Conservation (phyloP, 92 coral and sea anemone species). For the Siderastrea radians region DNA sequence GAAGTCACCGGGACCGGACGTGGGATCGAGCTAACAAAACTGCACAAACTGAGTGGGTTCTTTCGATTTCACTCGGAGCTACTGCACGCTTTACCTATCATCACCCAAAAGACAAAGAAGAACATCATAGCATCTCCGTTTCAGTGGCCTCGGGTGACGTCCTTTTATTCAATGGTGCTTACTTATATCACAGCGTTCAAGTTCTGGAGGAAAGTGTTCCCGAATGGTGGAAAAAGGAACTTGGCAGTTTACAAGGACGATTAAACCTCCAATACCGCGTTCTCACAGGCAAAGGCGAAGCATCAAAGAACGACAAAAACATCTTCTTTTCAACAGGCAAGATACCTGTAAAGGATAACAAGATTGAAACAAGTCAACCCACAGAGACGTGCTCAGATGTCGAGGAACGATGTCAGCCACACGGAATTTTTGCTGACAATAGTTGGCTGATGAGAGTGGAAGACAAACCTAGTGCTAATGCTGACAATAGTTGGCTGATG, state of each 20-base stretch:
- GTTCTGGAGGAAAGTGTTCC: background rate
- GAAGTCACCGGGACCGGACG: background rate
- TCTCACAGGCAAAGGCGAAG: background rate
- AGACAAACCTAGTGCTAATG: background rate
- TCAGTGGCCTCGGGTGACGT: conserved; percentile 4
- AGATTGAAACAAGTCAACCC: background rate
- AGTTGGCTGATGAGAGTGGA: background rate
- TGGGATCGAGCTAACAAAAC: conserved; percentile 9
- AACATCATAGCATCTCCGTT: background rate
- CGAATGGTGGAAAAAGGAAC: conserved; percentile 4
- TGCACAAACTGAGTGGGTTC: conserved; percentile 1
- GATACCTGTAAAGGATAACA: background rate
- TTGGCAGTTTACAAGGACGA: conserved; percentile 6
- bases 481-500: background rate
- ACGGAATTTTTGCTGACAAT: background rate
- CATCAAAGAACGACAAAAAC: background rate
- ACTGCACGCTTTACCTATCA: background rate
- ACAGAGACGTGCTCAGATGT: background rate
- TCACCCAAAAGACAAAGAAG: background rate
- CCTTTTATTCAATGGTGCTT: conserved; percentile 1
- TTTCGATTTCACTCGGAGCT: conserved; percentile 6
- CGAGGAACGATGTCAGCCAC: background rate
- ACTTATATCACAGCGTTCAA: background rate
- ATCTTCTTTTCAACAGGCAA: too few relatives aligned
- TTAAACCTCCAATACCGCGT: conserved; percentile 10